These are phyloP conservation scores for Opisthocomus hoazin DNA, from an alignment of 2,113 vertebrate genomes.

Conservation along the genomic window DNA sequence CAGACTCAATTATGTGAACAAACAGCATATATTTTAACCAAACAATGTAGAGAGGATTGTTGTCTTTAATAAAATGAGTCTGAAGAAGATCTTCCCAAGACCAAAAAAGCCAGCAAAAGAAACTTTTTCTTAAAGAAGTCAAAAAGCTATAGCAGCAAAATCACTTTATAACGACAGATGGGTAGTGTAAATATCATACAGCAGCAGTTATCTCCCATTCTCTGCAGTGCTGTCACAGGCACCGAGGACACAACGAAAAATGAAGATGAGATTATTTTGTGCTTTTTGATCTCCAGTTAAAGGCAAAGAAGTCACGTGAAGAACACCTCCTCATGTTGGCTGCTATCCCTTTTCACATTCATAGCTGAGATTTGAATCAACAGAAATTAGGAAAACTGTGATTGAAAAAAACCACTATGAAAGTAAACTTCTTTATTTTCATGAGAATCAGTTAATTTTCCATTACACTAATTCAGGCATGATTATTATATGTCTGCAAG, in stretches of 20 bases:
- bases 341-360: background rate
- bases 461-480: background rate
- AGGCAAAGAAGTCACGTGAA: background rate
- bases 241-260: background rate
- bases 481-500: constrained; percentile 16
- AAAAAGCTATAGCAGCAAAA: background rate
- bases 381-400: background rate
- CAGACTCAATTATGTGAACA: background rate
- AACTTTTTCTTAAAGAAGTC: background rate
- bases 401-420: background rate
- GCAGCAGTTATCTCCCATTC: background rate
- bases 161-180: background rate
- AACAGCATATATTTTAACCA: background rate
- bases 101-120: background rate
- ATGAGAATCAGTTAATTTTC: background rate
- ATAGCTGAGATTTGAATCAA: background rate
- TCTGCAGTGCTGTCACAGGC: background rate
- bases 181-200: background rate
- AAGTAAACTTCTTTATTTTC: background rate
- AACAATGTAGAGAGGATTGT: background rate
- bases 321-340: background rate
- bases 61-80: background rate
- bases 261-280: background rate
- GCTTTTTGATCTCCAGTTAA: background rate
- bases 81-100: background rate